phyloP scores from a whole-genome alignment of 1,140 invertebrate species.

The Pseudomyrmex pallidus region DNA sequence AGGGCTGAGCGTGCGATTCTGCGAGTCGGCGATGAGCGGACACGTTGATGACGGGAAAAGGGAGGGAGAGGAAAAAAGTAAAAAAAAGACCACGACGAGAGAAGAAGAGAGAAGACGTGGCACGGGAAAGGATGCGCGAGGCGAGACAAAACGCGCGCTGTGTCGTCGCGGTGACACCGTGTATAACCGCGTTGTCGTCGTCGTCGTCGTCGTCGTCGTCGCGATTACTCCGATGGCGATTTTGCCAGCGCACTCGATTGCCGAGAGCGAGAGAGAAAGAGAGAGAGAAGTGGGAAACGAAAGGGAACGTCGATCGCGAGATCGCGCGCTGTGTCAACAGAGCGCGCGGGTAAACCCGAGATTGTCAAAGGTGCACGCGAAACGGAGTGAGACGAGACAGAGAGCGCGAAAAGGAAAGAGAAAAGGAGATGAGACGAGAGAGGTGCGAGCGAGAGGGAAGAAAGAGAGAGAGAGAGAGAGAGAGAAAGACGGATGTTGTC shows the following conservation, averaged over 20 bases:
- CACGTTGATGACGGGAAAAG: constrained; percentile 4
- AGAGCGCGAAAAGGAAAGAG: not conserved
- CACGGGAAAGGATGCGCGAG: constrained; percentile 71
- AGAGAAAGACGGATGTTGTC: not conserved
- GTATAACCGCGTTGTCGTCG: constrained; percentile 51
- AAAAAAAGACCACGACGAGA: constrained; percentile 32
- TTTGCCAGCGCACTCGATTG: no score
- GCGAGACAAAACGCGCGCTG: constrained; percentile 5
- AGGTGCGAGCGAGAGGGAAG: not conserved
- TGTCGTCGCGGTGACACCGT: constrained; percentile 58
- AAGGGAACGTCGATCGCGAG: constrained; percentile 58
- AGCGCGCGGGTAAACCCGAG: constrained; percentile 35
- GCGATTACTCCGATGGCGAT: no score
- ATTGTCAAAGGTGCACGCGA: constrained; percentile 64
- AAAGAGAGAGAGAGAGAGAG: constrained; percentile 1
- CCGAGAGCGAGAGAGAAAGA: no score
- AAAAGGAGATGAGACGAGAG: constrained; percentile 6
- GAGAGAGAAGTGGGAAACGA: constrained; percentile 67
- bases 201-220: no score
- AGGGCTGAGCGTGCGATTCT: not conserved
- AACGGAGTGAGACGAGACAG: not conserved
- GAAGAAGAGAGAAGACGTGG: constrained; percentile 69
- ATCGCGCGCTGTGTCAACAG: constrained; percentile 62
- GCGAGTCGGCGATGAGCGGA: not conserved
- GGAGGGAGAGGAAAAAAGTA: constrained; percentile 14